Percentiles rank a stretch among this genome's conserved stretches.
Conservation (phyloP, 1,140 invertebrate species). For the Zaprionus africanus region DNA sequence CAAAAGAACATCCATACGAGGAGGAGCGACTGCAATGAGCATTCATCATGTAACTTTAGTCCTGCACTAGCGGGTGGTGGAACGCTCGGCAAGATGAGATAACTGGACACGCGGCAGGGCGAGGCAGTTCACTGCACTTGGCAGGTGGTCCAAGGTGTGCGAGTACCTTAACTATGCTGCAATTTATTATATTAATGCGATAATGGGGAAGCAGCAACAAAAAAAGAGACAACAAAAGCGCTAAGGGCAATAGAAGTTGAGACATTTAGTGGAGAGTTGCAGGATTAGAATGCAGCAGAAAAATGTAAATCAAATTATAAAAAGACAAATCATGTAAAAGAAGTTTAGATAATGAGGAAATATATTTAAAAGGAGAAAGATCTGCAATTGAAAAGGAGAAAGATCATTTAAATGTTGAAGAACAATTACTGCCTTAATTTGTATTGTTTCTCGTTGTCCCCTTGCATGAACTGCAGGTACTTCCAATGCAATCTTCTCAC, state of each 20-base stretch:
- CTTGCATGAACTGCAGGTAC: not conserved
- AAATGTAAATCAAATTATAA: not conserved
- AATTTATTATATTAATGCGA: constrained; percentile 47
- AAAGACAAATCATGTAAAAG: not conserved
- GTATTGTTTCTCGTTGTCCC: not conserved
- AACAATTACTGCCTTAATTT: not conserved
- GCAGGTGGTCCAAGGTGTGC: constrained; percentile 38
- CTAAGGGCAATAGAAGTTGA: not conserved
- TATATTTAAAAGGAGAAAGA: too few species aligned
- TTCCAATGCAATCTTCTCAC: not conserved
- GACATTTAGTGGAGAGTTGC: not conserved
- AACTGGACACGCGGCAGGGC: constrained; percentile 12
- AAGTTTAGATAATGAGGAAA: not conserved
- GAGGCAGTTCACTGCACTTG: constrained; percentile 32
- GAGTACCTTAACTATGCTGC: constrained; percentile 38
- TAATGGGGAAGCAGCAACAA: constrained; percentile 31
- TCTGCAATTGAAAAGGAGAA: not conserved
- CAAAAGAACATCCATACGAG: constrained; percentile 34
- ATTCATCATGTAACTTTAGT: constrained; percentile 68
- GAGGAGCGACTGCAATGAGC: constrained; percentile 44
- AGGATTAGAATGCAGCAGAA: not conserved
- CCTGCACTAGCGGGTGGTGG: not conserved
- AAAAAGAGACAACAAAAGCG: not conserved
- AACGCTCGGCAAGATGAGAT: not conserved
- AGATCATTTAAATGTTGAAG: not conserved